phyloP scores from a whole-genome alignment of 2,113 vertebrate genomes.

The Pseudonaja textilis region DNA sequence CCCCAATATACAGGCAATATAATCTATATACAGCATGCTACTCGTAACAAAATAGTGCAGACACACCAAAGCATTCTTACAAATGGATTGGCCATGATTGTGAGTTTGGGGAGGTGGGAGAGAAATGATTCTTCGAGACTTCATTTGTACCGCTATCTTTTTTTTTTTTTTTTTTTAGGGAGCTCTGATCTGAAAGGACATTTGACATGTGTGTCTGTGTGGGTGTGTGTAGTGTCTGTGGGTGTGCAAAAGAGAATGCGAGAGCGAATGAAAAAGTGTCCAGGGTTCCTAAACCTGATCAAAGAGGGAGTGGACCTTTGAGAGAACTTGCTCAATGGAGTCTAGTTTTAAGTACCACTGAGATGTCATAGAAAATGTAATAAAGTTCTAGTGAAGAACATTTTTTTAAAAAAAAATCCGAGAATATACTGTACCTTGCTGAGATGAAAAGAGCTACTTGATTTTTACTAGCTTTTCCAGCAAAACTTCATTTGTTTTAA shows the following conservation, averaged over 20 bases:
- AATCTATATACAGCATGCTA: constrained; percentile 70
- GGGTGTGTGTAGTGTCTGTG: too few relatives aligned
- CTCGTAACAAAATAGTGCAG: constrained; percentile 54
- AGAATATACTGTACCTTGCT: not conserved
- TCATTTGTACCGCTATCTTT: constrained; percentile 46
- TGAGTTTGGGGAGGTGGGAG: constrained; percentile 25
- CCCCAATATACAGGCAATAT: constrained; percentile 51
- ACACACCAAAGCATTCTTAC: constrained; percentile 49
- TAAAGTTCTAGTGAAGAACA: constrained; percentile 28
- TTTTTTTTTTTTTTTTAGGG: not conserved
- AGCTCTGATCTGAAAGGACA: constrained; percentile 38
- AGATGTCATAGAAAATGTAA: not conserved
- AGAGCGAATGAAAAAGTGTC: constrained; percentile 1
- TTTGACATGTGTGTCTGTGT: constrained; percentile 37
- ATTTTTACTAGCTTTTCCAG: not conserved
- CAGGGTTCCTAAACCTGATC: constrained; percentile 7
- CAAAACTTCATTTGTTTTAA: not conserved
- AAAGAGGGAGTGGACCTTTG: constrained; percentile 35
- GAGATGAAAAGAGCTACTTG: constrained; percentile 8
- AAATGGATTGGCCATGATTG: constrained; percentile 44
- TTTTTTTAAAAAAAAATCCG: not conserved
- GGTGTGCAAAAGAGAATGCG: not conserved
- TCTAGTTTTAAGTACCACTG: not conserved
- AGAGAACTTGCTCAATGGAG: constrained; percentile 20
- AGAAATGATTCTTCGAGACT: constrained; percentile 36